Evolutionary conservation across 2,888 invertebrate genomes (phyloP), one percentile per base, ranked within the genome.

Genomic region (Sinodicranocentrus sp.): DNA sequence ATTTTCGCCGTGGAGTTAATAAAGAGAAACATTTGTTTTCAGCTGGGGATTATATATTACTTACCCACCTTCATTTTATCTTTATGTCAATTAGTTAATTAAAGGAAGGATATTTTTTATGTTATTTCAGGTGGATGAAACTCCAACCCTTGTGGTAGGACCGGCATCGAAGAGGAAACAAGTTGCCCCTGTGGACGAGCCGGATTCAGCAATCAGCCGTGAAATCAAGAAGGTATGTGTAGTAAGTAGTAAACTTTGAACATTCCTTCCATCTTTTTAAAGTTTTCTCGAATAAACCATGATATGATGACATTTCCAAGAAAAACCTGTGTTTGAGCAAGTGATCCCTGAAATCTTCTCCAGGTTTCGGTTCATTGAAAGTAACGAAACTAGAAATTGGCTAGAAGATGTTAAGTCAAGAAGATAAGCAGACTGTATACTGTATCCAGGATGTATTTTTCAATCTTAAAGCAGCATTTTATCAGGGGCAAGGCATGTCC

Each of bases 171-270:
- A 87, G 82, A 84, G 87, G 78, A 88, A 87, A 76, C 85, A 85
- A 33, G 86, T 83, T 2, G 78, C 71, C 44, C 28, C 33, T n/a
- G 1, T 80, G 5, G 88, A 88, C 59, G 88, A 87, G 48, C 83
- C 88, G 8, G 88, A 88, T 71, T 85, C 87, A 57, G 87, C 85
- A 54, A 87, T 88, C 54, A 87, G 88, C 68, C 85, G 88, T 68
- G 88, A 88, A 84, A 88, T 88, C 82, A 88, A 88, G 83, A 88
- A 88, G 88, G 88, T 88, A 68, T 82, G 85, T 28, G 1, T 6
- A 3, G 33, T 10, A n/a, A 25, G 33, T n/a, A 39, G 28, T 10
- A 19, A 68, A 26, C 3, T 54, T 3, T 33, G 5, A 33, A 10
- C 10, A 6, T 33, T 33, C 10, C 33, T 33, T 33, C n/a, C n/a